Evolutionary conservation across 92 coral and sea anemone genomes (phyloP).

Genomic region (Parazoanthus atlanticus): DNA sequence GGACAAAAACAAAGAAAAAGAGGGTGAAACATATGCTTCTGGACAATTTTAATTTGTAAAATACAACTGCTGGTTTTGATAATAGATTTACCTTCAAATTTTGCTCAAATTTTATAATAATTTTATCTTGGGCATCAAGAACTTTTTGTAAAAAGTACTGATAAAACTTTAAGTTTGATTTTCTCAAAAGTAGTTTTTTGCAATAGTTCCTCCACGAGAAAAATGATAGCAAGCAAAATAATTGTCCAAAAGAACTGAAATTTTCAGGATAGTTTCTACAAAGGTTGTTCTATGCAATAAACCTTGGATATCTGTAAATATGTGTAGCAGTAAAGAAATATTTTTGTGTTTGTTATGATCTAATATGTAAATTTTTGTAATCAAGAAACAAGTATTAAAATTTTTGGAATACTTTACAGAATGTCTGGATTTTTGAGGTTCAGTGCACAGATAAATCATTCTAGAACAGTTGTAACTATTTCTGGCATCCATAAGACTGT

Average conservation of each 20-base stretch:
- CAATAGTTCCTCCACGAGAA: conserved; percentile 10
- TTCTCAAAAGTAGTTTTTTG: conserved; percentile 20
- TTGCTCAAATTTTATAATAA: too few relatives aligned
- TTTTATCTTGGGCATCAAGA: too few relatives aligned
- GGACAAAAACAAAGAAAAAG: too few relatives aligned
- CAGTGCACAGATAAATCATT: conserved; percentile 26
- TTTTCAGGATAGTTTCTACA: conserved; percentile 16
- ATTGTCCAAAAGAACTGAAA: conserved; percentile 23
- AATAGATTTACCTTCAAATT: too few relatives aligned
- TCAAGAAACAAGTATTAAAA: neutral
- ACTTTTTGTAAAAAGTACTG: too few relatives aligned
- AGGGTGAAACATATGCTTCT: too few relatives aligned
- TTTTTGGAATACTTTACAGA: neutral
- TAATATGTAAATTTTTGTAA: neutral
- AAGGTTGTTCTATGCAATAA: conserved; percentile 5
- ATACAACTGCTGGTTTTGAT: too few relatives aligned
- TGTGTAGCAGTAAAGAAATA: conserved; percentile 4
- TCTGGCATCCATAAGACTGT: neutral
- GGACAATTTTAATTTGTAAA: too few relatives aligned
- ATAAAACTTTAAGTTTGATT: conserved; percentile 10
- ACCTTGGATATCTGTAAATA: conserved; percentile 17
- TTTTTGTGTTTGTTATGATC: neutral
- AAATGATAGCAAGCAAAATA: conserved; percentile 19
- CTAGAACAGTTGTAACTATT: neutral
- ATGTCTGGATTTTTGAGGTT: conserved; percentile 15